These are phyloP conservation scores for Hassar affinis DNA, from an alignment of 2,113 vertebrate genomes.

Conservation along the genomic window DNA sequence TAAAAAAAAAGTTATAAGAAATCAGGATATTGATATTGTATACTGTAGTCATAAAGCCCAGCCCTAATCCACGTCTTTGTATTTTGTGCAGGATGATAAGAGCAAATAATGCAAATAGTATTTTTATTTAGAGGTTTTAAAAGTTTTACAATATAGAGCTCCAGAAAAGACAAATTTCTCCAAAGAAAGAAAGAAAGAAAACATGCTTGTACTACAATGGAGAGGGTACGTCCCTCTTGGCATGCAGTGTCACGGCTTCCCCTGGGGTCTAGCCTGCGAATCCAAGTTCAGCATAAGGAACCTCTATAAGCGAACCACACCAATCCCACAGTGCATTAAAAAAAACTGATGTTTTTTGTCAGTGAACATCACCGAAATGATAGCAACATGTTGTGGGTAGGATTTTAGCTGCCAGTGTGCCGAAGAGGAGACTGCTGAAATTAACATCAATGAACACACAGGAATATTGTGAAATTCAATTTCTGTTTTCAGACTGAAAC, in stretches of 20 bases:
- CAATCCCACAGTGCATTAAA: slow-evolving; percentile 36
- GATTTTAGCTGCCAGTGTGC: slow-evolving; percentile 42
- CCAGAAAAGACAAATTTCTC: slow-evolving; percentile 83
- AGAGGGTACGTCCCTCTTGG: slow-evolving; percentile 70
- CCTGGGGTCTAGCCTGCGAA: slow-evolving; percentile 63
- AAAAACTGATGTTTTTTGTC: slow-evolving; percentile 34
- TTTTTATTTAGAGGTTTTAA: slow-evolving; percentile 81
- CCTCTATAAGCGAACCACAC: slow-evolving; percentile 48
- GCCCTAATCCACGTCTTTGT: not conserved
- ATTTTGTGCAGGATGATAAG: not conserved
- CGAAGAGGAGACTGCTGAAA: slow-evolving; percentile 44
- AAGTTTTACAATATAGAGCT: slow-evolving; percentile 86
- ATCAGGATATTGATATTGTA: not conserved
- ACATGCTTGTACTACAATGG: slow-evolving; percentile 77
- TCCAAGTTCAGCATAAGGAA: slow-evolving; percentile 53
- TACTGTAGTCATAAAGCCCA: not conserved
- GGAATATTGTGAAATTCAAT: not conserved
- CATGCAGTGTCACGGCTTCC: slow-evolving; percentile 74
- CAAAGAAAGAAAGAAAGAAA: slow-evolving; percentile 69
- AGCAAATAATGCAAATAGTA: slow-evolving; percentile 78
- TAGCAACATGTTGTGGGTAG: slow-evolving; percentile 33
- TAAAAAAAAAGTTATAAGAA: not conserved
- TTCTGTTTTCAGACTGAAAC: not conserved
- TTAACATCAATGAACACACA: slow-evolving; percentile 22
- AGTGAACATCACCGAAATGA: slow-evolving; percentile 59